Percentiles rank a stretch among this genome's conserved stretches.
Evolutionary conservation across 2,113 vertebrate species (phyloP).

Genomic region (Labrus mixtus): DNA sequence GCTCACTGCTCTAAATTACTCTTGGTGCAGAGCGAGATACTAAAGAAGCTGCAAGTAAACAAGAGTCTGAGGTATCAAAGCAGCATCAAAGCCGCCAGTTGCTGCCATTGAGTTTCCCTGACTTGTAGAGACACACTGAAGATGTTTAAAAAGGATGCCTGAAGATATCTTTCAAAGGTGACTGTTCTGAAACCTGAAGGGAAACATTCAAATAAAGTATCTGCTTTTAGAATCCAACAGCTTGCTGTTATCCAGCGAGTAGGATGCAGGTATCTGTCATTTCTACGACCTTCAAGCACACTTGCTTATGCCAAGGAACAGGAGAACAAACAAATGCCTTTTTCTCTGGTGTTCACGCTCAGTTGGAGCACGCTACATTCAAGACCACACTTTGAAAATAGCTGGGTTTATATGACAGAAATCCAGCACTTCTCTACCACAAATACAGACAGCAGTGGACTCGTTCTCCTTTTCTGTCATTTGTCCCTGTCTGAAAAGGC

Average conservation of each 20-base stretch:
- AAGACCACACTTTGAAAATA: conserved; percentile 17
- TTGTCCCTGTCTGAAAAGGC: conserved; percentile 43
- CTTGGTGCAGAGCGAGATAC: conserved; percentile 34
- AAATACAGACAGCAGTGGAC: conserved; percentile 36
- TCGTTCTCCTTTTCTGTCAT: conserved; percentile 24
- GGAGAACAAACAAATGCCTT: not conserved
- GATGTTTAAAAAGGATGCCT: not conserved
- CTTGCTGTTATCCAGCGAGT: not conserved
- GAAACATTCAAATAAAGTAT: not conserved
- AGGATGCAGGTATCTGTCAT: not conserved
- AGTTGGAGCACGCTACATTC: not conserved
- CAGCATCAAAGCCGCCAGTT: conserved; percentile 29
- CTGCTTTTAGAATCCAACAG: not conserved
- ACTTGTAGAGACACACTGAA: not conserved
- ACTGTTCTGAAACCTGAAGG: not conserved
- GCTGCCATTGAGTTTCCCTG: conserved; percentile 13
- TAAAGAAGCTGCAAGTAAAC: conserved; percentile 51
- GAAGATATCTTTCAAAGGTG: conserved; percentile 1
- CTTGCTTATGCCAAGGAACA: conserved; percentile 6
- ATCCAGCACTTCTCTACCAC: conserved; percentile 35
- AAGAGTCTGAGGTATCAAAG: conserved; percentile 46
- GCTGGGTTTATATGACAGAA: conserved; percentile 24
- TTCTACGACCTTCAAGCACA: conserved; percentile 43
- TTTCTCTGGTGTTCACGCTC: not conserved
- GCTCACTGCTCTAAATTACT: conserved; percentile 47